Conservation (phyloP, 2,113 vertebrate genomes). For the Burhinus bistriatus region DNA sequence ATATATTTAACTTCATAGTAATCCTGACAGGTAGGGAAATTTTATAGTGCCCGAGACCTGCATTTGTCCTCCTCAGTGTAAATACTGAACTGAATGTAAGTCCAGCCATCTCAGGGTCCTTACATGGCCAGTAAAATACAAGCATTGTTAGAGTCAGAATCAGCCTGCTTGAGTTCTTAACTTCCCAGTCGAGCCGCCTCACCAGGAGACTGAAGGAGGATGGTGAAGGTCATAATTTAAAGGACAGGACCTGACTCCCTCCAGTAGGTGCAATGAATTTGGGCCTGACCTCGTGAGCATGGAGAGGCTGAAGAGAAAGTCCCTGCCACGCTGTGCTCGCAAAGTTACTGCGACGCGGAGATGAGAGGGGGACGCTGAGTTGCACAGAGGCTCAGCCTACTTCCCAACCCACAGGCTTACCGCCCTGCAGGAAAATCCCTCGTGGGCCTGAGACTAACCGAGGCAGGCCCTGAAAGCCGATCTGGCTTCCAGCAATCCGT, state of each 20-base stretch:
- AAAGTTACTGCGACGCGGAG: neutral
- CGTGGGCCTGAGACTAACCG: neutral
- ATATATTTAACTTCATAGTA: neutral
- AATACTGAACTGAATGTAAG: neutral
- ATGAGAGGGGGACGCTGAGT: fast-evolving
- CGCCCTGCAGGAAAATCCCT: neutral
- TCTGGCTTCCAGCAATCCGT: neutral
- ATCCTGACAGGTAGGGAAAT: neutral
- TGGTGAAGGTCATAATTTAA: neutral
- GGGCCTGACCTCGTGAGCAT: neutral
- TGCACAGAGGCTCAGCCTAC: neutral
- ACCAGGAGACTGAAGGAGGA: neutral
- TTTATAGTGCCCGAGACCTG: neutral
- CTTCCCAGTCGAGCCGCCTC: neutral
- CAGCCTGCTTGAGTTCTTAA: neutral
- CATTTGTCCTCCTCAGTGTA: neutral
- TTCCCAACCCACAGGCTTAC: neutral
- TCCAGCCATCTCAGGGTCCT: neutral
- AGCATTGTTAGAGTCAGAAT: neutral
- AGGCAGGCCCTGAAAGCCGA: neutral
- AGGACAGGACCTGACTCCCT: neutral
- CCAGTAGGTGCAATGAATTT: neutral
- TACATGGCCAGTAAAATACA: neutral
- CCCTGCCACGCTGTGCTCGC: fast-evolving
- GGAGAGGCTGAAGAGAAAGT: neutral